Conservation (phyloP, 2,113 vertebrate species). For the Uria aalge region DNA sequence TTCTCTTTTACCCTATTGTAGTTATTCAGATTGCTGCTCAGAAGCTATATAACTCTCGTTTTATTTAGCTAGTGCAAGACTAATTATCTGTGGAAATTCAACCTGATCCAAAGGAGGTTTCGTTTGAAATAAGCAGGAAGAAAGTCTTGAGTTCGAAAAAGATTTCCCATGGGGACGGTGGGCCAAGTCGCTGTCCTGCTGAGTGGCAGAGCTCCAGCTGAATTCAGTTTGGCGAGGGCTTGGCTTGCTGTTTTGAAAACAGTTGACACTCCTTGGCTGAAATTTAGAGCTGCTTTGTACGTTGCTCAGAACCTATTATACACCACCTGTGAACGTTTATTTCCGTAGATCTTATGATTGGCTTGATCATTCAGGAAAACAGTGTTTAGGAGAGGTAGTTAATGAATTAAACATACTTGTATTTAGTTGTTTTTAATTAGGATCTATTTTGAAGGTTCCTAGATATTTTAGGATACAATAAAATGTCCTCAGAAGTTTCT, state of each 20-base stretch:
- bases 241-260: constrained; percentile 51
- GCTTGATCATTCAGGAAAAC: constrained; percentile 19
- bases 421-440: constrained; percentile 21
- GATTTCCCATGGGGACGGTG: constrained; percentile 51
- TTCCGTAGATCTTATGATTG: not conserved
- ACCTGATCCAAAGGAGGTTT: constrained; percentile 45
- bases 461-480: constrained; percentile 10
- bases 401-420: constrained; percentile 42
- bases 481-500: constrained; percentile 28
- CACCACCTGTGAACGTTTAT: constrained; percentile 17
- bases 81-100: constrained; percentile 68
- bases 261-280: constrained; percentile 57
- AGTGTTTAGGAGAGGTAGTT: not conserved
- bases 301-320: constrained; percentile 20
- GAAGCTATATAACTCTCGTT: constrained; percentile 33
- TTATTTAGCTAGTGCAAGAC: constrained; percentile 50
- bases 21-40: constrained; percentile 20
- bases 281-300: constrained; percentile 27
- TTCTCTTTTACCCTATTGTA: constrained; percentile 21
- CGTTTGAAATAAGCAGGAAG: constrained; percentile 40
- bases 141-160: constrained; percentile 39
- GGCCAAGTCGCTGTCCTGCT: constrained; percentile 37
- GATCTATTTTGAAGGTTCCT: constrained; percentile 9
- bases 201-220: constrained; percentile 51
- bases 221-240: constrained; percentile 55